Base-by-base conservation (phyloP, 2,888 invertebrate species). In the Odontomyia ornata region DNA sequence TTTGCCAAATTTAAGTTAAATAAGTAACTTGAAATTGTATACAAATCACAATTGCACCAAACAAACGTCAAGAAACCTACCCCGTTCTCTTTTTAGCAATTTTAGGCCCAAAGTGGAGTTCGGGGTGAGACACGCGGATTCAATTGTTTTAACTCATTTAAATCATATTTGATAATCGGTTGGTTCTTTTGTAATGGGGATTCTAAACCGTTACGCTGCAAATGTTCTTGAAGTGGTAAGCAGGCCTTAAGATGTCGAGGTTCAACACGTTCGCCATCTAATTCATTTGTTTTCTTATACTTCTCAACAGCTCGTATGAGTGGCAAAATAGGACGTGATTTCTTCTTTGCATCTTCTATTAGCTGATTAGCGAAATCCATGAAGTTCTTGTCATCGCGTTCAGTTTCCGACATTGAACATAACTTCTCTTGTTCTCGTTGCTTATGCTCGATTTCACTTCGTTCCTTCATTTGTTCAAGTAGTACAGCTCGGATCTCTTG, bases 321-420 rank as follows among this genome's bases (percentile, higher is more conserved):
- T 0, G 86, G 86, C 43, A 82, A 82, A 4, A 86, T 69, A 0
- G 87, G 85, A 2, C 85, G 82, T 0, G 84, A 83, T 23, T 82
- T 82, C n/a, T 81, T 81, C 2, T 83, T 80, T 0, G 84, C 84
- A 65, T 84, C 81, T 67, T 83, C 79, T 77, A 86, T 83, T 71
- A 82, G 80, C 60, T 78, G 81, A 28, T 81, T 81, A 5, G 82
- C 85, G 77, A 83, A 82, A 1, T 83, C 81, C 75, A 84, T 85
- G 80, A 85, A 86, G 78, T 80, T 81, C 25, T 82, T 81, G 76
- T 86, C 85, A 4, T 85, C 84, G 4, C 80, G 78, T 1, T 83
- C 80, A 23, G 81, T 76, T 0, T 79, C 79, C 0, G 82, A 78
- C 11, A 82, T 81, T 9, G 82, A 80, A 21, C 60, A 77, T 3